Base-by-base conservation (phyloP, 2,113 vertebrate species). In the Saguinus midas region DNA sequence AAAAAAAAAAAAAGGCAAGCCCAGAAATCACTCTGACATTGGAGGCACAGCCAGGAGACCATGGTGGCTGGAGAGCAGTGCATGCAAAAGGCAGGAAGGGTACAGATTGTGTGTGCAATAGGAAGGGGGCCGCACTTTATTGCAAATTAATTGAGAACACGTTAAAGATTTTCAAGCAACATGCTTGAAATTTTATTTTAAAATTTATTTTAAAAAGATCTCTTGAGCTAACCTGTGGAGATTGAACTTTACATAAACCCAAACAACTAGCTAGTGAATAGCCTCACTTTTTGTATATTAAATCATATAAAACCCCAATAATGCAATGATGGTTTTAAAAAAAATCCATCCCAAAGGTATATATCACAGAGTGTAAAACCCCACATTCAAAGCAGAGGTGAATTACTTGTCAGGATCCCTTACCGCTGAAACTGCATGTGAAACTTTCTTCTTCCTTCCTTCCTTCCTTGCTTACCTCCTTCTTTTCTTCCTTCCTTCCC, bases 171-270 rank as follows among this genome's bases (percentile, higher is more conserved):
- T 84, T 94, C 43, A 40, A 66, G 73, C 40, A 95, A 73, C 45
- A 61, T 29, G 35, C 13, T 25, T 84, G n/a, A 78, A 48, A 58
- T 73, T 92, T 76, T 45, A 52, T 58, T 91, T 92, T 79, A 16
- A 85, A 91, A 76, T 92, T 76, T 45, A 48, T 58, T 91, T 92
- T 79, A 16, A 85, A 91, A 76, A 45, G 17, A n/a, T 40, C 50
- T 94, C n/a, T 94, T 90, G 58, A 48, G 40, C 48, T 82, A 90
- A 83, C 27, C 40, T 87, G 52, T 90, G 32, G 85, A 95, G 88
- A 86, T 58, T 66, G 45, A 95, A 85, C 88, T 87, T 84, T 58
- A 91, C 29, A n/a, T 52, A 84, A 93, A 89, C 52, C 40, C 55
- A 92, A 88, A 84, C 14, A 86, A 70, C 37, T 50, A 55, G 37